Evolutionary conservation across 2,797 vertebrate species (phyloP), one percentile per base, ranked within the genome.

Genomic region (Bradypus variegatus): DNA sequence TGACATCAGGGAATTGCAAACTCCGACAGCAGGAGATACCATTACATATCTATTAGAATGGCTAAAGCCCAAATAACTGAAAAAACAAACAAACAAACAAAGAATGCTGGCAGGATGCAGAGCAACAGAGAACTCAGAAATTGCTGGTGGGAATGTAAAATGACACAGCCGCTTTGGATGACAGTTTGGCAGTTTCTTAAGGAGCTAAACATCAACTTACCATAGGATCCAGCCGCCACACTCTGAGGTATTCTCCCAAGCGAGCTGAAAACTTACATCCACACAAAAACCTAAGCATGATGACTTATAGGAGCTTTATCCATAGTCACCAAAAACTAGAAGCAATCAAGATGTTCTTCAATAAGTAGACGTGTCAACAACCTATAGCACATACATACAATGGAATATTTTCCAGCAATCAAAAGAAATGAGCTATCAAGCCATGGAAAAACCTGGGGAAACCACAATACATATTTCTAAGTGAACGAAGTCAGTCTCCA

Each of bases 201-300:
- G 60, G 19, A 45, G 38, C 25, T 13, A 53, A 9, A 9, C 6
- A 50, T 5, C 25, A 41, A n/a, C 41, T 55, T 11, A 21, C 50
- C 10, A 13, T 2, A 31, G 0, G 4, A 21, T 18, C 9, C n/a
- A 5, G 29, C 2, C 0, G 4, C 19, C 2, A 6, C 53, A 16
- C 11, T 25, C 3, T 14, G 64, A 21, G 58, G 58, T 15, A 21
- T 27, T 53, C 11, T 25, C n/a, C 15, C n/a, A 14, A 3, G 16
- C 29, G 36, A 8, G 45, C 27, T 70, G 48, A 86, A 62, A 64
- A 58, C 21, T 21, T 21, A 27, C 2, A 0, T 33, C 8, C 41
- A 6, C 7, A 36, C 41, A 31, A 38, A 50, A 83, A 58, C 70
- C n/a, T 62, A 23, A 3, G 3, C 13, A 4, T 29, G 33, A 36